Evolutionary conservation across 2,888 invertebrate species (phyloP).

Genomic region (Chymomyza caudatula): DNA sequence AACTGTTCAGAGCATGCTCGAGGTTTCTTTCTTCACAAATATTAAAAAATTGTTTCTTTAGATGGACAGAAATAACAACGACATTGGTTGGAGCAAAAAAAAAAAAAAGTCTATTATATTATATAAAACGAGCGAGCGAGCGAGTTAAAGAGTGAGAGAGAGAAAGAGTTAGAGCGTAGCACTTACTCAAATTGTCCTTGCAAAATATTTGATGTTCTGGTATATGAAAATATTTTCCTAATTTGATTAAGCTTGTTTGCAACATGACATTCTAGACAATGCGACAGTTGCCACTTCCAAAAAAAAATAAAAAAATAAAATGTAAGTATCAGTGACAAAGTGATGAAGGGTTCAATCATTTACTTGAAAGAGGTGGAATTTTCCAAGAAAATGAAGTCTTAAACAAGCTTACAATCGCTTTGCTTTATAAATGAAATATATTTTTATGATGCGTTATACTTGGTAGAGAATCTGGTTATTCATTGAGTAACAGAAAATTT

Average conservation of each 20-base stretch:
- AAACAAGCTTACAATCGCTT: no score
- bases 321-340: neutral
- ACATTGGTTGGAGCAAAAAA: neutral
- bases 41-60: conserved; percentile 32
- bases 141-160: neutral
- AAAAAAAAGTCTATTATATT: conserved; percentile 31
- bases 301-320: neutral
- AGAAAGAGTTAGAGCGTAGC: neutral
- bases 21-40: conserved; percentile 10
- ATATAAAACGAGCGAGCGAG: conserved; percentile 10
- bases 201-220: conserved; percentile 24
- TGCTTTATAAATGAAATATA: no score
- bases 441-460: no score
- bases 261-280: neutral
- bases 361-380: neutral
- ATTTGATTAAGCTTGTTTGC: conserved; percentile 40
- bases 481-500: no score
- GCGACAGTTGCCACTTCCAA: no score
- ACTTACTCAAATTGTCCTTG: conserved; percentile 18
- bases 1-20: conserved; percentile 17
- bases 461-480: no score
- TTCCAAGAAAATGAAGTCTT: neutral
- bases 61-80: conserved; percentile 6
- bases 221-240: conserved; percentile 19
- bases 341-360: neutral